A percentile compares a stretch with the other conserved stretches of the same genome.
Conservation (phyloP, 1,140 invertebrate species). For the Babylonia areolata region DNA sequence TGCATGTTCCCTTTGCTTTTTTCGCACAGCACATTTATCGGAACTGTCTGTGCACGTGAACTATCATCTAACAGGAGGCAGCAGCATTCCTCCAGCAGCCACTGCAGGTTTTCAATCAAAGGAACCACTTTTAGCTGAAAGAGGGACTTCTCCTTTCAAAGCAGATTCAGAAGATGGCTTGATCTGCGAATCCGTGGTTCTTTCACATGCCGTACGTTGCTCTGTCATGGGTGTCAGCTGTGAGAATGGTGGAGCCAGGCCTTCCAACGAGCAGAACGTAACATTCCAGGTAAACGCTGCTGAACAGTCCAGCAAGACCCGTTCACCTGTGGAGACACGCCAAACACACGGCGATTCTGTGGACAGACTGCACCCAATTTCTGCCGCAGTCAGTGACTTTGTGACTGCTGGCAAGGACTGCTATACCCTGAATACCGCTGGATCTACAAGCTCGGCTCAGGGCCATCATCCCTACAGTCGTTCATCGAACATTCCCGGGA, state of each 20-base stretch:
- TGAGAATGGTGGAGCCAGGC: no score
- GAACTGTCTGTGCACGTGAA: slow-evolving; percentile 47
- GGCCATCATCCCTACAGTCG: no score
- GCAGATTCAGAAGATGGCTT: neutral
- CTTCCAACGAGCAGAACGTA: no score
- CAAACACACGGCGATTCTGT: neutral
- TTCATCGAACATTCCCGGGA: no score
- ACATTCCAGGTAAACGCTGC: no score
- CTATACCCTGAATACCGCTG: neutral
- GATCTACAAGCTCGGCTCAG: neutral
- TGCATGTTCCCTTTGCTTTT: slow-evolving; percentile 62
- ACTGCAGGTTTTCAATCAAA: slow-evolving; percentile 41
- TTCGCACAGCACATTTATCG: slow-evolving; percentile 42
- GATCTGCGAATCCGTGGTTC: no score
- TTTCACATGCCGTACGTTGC: no score
- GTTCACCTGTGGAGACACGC: neutral
- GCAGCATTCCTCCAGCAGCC: slow-evolving; percentile 39
- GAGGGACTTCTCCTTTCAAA: neutral
- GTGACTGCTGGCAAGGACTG: neutral
- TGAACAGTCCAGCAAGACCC: no score
- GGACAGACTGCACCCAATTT: neutral
- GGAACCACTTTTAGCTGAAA: neutral
- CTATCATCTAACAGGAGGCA: slow-evolving; percentile 59
- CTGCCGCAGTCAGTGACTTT: neutral
- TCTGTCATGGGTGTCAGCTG: no score